Evolutionary conservation across 2,113 vertebrate genomes (phyloP), one percentile per base, ranked within the genome.

Genomic region (Tachuris rubrigastra): DNA sequence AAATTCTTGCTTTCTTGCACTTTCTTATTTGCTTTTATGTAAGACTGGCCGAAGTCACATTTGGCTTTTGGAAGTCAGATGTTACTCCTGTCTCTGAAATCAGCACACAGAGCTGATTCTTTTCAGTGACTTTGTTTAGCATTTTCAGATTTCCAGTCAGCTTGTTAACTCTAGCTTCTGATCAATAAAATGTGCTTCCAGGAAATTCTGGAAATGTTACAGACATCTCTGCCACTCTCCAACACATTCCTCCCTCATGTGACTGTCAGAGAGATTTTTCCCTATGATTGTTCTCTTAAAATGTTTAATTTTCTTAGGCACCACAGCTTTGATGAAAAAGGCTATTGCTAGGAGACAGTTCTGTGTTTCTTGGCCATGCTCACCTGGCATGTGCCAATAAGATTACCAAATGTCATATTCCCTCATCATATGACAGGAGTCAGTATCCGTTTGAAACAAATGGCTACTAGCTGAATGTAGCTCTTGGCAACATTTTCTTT

Each of bases 321-420:
- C 41, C 50, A 73, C 12, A 69, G 21, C 39, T 79, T 41, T 62
- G 55, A 77, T 69, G 74, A 80, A 81, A 89, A 95, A 19, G 33
- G 9, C 6, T 80, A 85, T 69, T 91, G 82, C 90, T 88, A 90
- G 73, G 67, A 94, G 50, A 67, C 72, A 77, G 68, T 63, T 93
- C 46, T 96, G 93, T 96, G 52, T 91, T 94, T 94, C 76, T 90
- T 96, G 96, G 93, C 88, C 44, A 30, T 1, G 4, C 42, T 95
- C 24, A 94, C 63, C 42, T 94, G 78, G 80, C 59, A 25, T 87
- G 72, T 87, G 93, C 68, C 91, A 93, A 69, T 77, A 82, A 91
- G 72, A 90, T 93, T 93, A 95, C 39, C 23, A 81, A 84, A 94
- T 84, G 86, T 90, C 58, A 52, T 90, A 92, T 77, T 94, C 66